Percentiles rank a stretch among this genome's conserved stretches.
Evolutionary conservation across 2,797 vertebrate species (phyloP).

Genomic region (Lepilemur septentrionalis): DNA sequence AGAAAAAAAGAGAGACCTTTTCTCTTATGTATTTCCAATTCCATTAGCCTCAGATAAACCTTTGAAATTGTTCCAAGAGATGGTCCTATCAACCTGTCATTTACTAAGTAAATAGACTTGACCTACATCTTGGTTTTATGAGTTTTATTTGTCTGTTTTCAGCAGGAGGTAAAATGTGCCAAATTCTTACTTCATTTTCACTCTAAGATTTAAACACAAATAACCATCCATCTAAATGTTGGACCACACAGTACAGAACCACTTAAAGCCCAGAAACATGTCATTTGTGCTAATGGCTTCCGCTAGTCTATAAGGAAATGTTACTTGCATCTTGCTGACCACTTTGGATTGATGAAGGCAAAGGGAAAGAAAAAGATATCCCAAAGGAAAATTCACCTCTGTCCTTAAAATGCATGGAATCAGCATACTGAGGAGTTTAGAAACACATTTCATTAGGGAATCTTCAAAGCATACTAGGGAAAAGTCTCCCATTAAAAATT

Average conservation of each 20-base stretch:
- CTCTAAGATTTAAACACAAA: conserved; percentile 69
- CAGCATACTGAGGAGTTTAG: neutral
- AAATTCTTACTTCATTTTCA: conserved; percentile 66
- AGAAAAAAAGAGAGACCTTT: neutral
- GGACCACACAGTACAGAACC: conserved; percentile 32
- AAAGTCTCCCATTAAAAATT: conserved; percentile 20
- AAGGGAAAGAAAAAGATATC: neutral
- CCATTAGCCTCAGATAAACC: conserved; percentile 25
- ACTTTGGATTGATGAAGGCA: conserved; percentile 29
- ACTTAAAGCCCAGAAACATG: conserved; percentile 64
- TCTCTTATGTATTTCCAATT: neutral
- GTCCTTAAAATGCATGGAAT: conserved; percentile 17
- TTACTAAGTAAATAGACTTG: conserved; percentile 67
- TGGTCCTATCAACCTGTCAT: conserved; percentile 43
- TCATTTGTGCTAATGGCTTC: conserved; percentile 39
- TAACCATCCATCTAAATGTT: conserved; percentile 70
- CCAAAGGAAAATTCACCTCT: conserved; percentile 38
- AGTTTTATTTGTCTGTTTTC: conserved; percentile 63
- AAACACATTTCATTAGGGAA: neutral
- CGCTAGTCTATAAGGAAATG: conserved; percentile 39
- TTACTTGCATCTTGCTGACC: conserved; percentile 38
- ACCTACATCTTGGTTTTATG: conserved; percentile 45
- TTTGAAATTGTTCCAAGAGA: conserved; percentile 49
- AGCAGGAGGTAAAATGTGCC: conserved; percentile 55
- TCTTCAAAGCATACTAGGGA: neutral